Conservation (phyloP, 2,113 vertebrate species). For the Mystacornis crossleyi region DNA sequence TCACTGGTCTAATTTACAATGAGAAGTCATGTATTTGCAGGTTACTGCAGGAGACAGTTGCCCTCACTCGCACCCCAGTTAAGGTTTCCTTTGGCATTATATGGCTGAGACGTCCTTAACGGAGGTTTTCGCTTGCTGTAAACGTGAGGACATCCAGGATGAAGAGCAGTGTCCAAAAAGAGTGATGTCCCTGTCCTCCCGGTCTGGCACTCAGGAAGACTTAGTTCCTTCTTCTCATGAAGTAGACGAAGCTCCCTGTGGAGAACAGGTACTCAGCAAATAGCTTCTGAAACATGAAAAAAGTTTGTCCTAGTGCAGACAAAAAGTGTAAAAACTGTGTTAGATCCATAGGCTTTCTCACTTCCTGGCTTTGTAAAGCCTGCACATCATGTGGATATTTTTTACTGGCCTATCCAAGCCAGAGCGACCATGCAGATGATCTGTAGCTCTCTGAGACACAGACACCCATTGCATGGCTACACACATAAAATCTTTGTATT, state of each 20-base stretch:
- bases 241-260: not conserved
- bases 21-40: not conserved
- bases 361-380: not conserved
- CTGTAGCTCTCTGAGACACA: not conserved
- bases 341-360: not conserved
- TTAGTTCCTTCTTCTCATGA: not conserved
- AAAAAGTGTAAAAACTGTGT: not conserved
- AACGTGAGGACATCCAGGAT: not conserved
- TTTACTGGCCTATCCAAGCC: not conserved
- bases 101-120: not conserved
- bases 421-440: rapidly evolving
- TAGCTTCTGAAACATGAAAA: not conserved
- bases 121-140: not conserved
- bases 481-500: not conserved
- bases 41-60: not conserved
- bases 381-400: not conserved
- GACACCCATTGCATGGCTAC: not conserved
- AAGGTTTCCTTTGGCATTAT: not conserved
- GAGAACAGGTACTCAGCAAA: not conserved
- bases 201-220: not conserved
- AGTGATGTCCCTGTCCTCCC: too few relatives aligned
- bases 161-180: not conserved
- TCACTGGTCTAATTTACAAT: not conserved
- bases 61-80: rapidly evolving
- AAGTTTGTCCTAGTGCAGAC: not conserved